Base-by-base conservation (phyloP, 2,113 vertebrate species). In the Typhlomys cinereus region DNA sequence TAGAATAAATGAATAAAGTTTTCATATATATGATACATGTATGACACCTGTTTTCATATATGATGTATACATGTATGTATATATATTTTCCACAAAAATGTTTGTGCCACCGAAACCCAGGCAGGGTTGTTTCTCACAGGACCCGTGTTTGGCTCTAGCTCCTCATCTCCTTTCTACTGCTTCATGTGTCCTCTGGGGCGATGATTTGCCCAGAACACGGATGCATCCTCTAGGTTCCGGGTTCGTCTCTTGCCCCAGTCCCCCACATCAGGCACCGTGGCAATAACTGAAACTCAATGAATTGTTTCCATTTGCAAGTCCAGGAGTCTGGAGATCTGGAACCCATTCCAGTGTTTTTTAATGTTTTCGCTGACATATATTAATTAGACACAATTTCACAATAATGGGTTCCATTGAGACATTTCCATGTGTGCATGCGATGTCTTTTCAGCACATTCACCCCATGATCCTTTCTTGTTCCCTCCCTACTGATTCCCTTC, bases 281-380 rank as follows among this genome's bases (percentile, higher is more conserved):
- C 14, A 52, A 20, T 59, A 70, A 83, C 23, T 36, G 29, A 90
- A 46, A 34, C 23, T 64, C 50, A 59, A 15, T 20, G 41, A 69
- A n/a, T 25, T 21, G 61, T 76, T 88, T 83, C 62, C 50, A 29
- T n/a, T 67, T 86, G 80, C 25, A 29, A 89, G 76, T 81, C 83
- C 57, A 69, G 44, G 91, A 44, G 14, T n/a, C 80, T 66, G 50
- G 15, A 83, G 64, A 86, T 46, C 67, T 76, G 86, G 54, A 94
- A 59, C 13, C 48, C 61, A 18, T 69, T 85, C 50, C 50, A 69
- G 34, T 15, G 25, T 44, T 61, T 67, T 64, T 48, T 64, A 82
- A 64, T 31, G 46, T 20, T 82, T 82, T 3, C 48, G 48, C 64
- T 48, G 15, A 39, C 29, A 62, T 81, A 62, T 44, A 61, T 34